These are phyloP conservation scores for Elysia crispata DNA, from an alignment of 2,888 invertebrate species.

Conservation along the genomic window DNA sequence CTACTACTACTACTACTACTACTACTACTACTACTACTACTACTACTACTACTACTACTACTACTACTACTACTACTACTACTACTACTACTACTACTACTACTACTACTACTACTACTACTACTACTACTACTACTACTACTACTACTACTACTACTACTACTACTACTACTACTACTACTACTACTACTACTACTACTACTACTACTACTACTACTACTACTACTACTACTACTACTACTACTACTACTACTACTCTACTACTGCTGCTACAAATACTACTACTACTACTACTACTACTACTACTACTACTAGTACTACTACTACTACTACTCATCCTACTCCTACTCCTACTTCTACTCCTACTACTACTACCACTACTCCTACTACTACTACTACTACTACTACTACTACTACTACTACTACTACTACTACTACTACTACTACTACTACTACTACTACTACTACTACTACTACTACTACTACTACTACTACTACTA, in stretches of 20 bases:
- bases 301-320: too few species aligned
- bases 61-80: constrained; percentile 23
- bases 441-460: constrained; percentile 4
- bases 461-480: constrained; percentile 9
- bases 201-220: constrained; percentile 50
- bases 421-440: not conserved
- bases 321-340: too few species aligned
- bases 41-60: constrained; percentile 14
- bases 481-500: not conserved
- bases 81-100: constrained; percentile 28
- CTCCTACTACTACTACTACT: too few species aligned
- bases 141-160: constrained; percentile 53
- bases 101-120: constrained; percentile 35
- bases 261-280: too few species aligned
- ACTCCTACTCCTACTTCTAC: too few species aligned
- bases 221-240: constrained; percentile 49
- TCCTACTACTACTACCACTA: too few species aligned
- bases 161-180: constrained; percentile 54
- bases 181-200: constrained; percentile 55
- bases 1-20: constrained; percentile 9
- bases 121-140: constrained; percentile 50
- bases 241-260: too few species aligned
- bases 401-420: not conserved
- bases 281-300: too few species aligned
- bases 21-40: not conserved